A percentile compares a stretch with the other conserved stretches of the same genome.
Evolutionary conservation across 2,797 vertebrate species (phyloP).

Genomic region (Sebastes diaconus): DNA sequence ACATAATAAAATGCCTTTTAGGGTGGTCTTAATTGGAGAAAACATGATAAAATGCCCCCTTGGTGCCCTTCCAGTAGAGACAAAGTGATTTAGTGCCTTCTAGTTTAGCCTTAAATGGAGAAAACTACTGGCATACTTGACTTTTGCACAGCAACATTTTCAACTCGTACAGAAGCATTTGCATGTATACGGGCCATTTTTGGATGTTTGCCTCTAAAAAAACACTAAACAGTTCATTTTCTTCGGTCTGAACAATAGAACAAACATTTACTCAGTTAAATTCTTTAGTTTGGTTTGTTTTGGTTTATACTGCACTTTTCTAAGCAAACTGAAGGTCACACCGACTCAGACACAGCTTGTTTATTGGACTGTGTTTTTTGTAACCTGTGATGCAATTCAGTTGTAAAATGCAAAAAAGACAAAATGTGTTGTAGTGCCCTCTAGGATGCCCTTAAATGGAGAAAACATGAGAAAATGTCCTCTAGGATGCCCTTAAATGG

Average conservation of each 20-base stretch:
- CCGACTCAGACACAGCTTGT: neutral
- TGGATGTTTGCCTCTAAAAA: neutral
- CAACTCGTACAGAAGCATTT: too few species aligned
- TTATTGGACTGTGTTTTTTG: neutral
- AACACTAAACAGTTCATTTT: neutral
- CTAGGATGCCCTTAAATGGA: too few species aligned
- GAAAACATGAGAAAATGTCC: too few species aligned
- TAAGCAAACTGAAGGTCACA: neutral
- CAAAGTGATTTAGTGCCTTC: too few species aligned
- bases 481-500: fast-evolving
- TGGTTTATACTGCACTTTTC: neutral
- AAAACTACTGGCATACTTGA: neutral
- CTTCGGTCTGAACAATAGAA: neutral
- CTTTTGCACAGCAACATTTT: neutral
- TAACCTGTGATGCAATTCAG: neutral
- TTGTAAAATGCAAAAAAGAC: too few species aligned
- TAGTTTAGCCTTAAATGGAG: too few species aligned
- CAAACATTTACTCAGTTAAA: neutral
- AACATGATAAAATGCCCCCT: too few species aligned
- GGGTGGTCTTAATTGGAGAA: too few species aligned
- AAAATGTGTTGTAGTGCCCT: too few species aligned
- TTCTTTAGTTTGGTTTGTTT: neutral
- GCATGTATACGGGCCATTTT: too few species aligned
- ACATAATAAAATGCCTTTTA: too few species aligned
- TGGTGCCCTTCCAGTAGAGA: too few species aligned